Conservation (phyloP, 2,888 invertebrate genomes). For the Chloroclysta siterata region DNA sequence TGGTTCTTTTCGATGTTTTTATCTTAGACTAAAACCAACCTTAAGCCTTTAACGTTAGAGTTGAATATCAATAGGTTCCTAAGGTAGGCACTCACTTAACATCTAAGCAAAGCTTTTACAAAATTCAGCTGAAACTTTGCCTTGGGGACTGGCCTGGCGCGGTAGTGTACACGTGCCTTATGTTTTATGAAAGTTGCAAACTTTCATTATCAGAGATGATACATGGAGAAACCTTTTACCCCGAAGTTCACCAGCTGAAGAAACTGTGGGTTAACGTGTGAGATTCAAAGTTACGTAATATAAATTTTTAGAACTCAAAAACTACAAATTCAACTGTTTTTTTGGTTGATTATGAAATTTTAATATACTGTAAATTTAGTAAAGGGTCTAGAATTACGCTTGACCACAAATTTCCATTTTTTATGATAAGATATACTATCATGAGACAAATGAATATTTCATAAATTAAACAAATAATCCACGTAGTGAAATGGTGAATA, state of each 20-base stretch:
- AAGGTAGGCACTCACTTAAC: conserved; percentile 18
- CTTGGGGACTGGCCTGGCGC: conserved; percentile 16
- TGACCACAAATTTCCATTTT: no score
- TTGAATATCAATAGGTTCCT: background rate
- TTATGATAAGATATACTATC: no score
- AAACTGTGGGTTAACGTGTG: background rate
- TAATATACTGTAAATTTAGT: no score
- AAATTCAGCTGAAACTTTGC: conserved; percentile 26
- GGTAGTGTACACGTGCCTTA: conserved; percentile 24
- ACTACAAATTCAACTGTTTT: no score
- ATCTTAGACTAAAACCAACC: background rate
- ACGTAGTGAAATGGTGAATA: no score
- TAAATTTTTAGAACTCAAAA: no score
- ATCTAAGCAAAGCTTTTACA: conserved; percentile 29
- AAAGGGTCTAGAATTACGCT: no score
- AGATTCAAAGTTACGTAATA: no score
- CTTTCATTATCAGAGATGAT: conserved; percentile 39
- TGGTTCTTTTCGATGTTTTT: background rate
- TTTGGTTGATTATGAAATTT: no score
- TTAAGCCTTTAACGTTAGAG: background rate
- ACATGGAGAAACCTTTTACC: conserved; percentile 17
- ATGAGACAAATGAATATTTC: no score
- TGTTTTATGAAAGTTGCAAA: conserved; percentile 40
- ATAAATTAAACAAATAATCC: no score
- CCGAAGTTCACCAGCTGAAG: conserved; percentile 4